Conservation (phyloP, 2,113 vertebrate species). For the Euleptes europaea region DNA sequence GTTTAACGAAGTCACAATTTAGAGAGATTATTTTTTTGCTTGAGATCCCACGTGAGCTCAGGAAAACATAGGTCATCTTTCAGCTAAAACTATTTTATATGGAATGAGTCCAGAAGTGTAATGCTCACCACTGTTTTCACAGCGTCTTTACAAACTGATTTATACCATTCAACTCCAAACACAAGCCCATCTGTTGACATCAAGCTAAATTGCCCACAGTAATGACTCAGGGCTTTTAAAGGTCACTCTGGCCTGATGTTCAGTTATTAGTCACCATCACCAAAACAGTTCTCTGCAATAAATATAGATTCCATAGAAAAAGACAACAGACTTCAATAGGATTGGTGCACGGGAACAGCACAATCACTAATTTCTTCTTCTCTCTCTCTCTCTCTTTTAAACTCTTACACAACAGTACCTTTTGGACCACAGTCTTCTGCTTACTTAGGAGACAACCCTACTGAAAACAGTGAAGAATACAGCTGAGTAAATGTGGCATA, state of each 20-base stretch:
- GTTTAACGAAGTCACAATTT: neutral
- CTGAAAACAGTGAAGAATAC: neutral
- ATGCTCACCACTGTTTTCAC: slow-evolving; percentile 59
- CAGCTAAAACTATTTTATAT: slow-evolving; percentile 37
- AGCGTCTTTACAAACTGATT: slow-evolving; percentile 69
- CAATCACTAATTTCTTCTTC: slow-evolving; percentile 72
- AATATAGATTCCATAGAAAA: slow-evolving; percentile 81
- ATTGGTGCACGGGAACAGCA: slow-evolving; percentile 70
- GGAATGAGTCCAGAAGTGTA: slow-evolving; percentile 51
- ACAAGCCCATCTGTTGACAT: slow-evolving; percentile 76
- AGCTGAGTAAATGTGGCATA: neutral
- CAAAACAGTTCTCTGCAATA: slow-evolving; percentile 78
- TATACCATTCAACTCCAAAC: slow-evolving; percentile 73
- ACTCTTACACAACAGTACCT: slow-evolving; percentile 52
- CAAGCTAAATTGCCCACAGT: slow-evolving; percentile 78
- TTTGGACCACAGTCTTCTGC: slow-evolving; percentile 30
- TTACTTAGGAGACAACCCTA: neutral
- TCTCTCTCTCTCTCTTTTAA: slow-evolving; percentile 68
- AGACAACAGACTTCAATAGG: slow-evolving; percentile 70
- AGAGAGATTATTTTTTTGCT: neutral
- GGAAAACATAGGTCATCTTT: neutral
- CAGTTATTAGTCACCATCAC: slow-evolving; percentile 79
- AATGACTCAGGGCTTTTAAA: slow-evolving; percentile 79
- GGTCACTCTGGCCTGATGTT: slow-evolving; percentile 80
- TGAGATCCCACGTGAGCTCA: neutral